These are phyloP conservation scores for Saguinus imperator DNA, from an alignment of 2,113 vertebrate genomes.

Conservation along the genomic window DNA sequence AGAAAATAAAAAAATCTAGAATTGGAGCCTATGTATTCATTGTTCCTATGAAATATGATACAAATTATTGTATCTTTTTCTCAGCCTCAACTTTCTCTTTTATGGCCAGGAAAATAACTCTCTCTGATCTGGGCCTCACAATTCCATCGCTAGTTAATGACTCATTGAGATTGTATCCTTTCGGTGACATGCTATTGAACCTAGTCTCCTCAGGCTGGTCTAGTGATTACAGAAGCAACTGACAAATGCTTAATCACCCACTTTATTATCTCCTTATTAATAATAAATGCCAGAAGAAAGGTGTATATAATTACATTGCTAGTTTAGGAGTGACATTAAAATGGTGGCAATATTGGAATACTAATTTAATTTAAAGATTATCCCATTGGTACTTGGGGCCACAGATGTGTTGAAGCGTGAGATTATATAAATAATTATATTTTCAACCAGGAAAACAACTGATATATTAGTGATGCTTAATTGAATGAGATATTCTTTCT, in stretches of 20 bases:
- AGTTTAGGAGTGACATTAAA: slow-evolving; percentile 73
- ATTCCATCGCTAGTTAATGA: slow-evolving; percentile 61
- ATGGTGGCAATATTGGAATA: slow-evolving; percentile 61
- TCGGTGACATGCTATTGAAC: slow-evolving; percentile 78
- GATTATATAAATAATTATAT: slow-evolving; percentile 47
- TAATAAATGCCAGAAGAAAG: slow-evolving; percentile 80
- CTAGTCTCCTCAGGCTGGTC: slow-evolving; percentile 68
- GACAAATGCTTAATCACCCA: slow-evolving; percentile 78
- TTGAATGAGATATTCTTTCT: not conserved
- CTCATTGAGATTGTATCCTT: slow-evolving; percentile 81
- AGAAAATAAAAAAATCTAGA: slow-evolving; percentile 10
- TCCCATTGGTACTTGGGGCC: not conserved
- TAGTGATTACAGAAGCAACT: slow-evolving; percentile 78
- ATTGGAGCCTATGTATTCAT: slow-evolving; percentile 23
- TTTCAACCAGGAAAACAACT: slow-evolving; percentile 12
- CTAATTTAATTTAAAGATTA: slow-evolving; percentile 62
- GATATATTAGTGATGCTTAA: not conserved
- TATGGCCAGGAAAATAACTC: slow-evolving; percentile 74
- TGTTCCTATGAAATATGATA: slow-evolving; percentile 41
- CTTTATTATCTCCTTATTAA: slow-evolving; percentile 84
- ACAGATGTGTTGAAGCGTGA: slow-evolving; percentile 38
- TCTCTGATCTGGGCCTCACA: slow-evolving; percentile 55
- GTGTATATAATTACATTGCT: slow-evolving; percentile 76
- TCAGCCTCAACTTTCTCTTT: slow-evolving; percentile 48
- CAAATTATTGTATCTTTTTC: slow-evolving; percentile 14